Evolutionary conservation across 2,797 vertebrate species (phyloP), one percentile per base, ranked within the genome.

Genomic region (Serranus cabrilla): DNA sequence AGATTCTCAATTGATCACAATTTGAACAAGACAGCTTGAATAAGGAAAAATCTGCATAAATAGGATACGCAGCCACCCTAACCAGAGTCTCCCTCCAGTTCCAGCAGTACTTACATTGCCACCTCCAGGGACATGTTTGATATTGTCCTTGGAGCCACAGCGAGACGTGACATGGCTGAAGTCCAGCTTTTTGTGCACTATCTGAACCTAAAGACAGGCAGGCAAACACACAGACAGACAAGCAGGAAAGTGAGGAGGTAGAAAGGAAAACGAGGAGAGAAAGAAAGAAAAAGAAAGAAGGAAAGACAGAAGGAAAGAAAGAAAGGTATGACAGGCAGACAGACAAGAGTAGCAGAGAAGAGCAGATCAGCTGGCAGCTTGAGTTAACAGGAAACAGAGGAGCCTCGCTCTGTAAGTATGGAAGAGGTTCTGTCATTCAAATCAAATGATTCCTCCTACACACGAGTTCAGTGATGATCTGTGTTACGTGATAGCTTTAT

Each of bases 141-240:
- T 99, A 97, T 99, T 99, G 96, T 99, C 98, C 96, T 99, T 99
- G 95, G 98, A 99, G 93, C 98, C 98, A 96, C 98, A 99, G 95
- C 99, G 98, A 92, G 98, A 99, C 87, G 98, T 98, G 95, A 99
- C 87, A 87, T 99, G 98, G 95, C 97, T 99, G 97, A 99, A 99
- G 96, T 97, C 99, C 95, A 97, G 93, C 94, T 98, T 99, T 97
- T 99, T 99, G 96, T 97, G 97, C 94, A 98, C 95, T 96, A 99
- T 97, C 96, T 99, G 97, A 96, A 99, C 96, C 98, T 99, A 95
- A 86, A 94, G 85, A 95, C 95, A 96, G 67, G 78, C 87, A 90
- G 78, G 89, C 86, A 85, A 82, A 89, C 87, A 85, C 82, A 89
- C 87, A 89, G 82, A 89, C 74, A 89, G 75, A 84, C 75, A 80